Percentiles rank a stretch among this genome's conserved stretches.
Conservation (phyloP, 2,888 invertebrate species). For the Ceriagrion tenellum region DNA sequence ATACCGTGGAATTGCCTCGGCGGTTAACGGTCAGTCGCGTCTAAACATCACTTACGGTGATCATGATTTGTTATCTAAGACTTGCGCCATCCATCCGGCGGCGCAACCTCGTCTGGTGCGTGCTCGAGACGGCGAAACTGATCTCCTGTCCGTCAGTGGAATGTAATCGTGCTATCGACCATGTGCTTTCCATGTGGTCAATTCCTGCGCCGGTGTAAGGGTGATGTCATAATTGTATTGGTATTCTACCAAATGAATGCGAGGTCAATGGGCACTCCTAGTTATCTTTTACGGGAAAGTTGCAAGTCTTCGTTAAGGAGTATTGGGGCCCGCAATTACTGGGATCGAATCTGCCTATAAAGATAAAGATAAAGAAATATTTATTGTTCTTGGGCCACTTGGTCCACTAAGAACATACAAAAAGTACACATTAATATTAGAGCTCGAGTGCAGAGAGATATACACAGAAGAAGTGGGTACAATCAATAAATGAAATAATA, state of each 20-base stretch:
- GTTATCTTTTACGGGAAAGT: background rate
- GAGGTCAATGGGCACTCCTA: no score
- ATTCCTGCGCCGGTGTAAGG: background rate
- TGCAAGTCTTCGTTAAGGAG: background rate
- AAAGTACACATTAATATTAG: no score
- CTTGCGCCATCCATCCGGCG: background rate
- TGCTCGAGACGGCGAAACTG: background rate
- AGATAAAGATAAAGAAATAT: no score
- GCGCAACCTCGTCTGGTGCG: background rate
- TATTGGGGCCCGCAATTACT: no score
- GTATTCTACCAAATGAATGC: no score
- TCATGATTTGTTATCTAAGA: background rate
- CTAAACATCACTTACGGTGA: background rate
- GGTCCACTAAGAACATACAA: no score
- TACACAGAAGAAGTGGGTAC: no score
- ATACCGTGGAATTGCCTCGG: background rate
- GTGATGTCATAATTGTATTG: no score
- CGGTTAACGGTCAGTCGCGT: background rate
- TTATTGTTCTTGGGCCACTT: no score
- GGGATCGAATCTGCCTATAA: no score
- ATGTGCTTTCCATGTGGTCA: background rate
- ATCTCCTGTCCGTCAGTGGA: background rate
- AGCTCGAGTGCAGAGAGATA: no score
- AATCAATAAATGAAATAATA: no score
- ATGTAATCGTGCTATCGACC: background rate